phyloP scores from a whole-genome alignment of 2,888 invertebrate genomes.

The Diachrysia chrysitis region DNA sequence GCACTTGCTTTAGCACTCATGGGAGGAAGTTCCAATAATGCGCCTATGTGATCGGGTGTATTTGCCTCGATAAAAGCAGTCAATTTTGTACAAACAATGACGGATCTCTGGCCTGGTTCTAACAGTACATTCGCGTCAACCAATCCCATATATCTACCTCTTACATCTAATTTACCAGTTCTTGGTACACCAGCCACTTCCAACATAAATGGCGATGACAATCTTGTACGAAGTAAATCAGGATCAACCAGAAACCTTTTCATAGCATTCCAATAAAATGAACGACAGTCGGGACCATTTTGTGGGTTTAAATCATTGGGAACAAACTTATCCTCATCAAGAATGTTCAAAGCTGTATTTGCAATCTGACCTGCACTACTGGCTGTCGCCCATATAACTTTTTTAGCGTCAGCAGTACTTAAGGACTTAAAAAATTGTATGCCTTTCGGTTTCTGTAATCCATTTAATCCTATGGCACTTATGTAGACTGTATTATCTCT shows the following conservation, averaged over 20 bases:
- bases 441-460: constrained; percentile 61
- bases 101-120: constrained; percentile 74
- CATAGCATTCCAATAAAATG: constrained; percentile 81
- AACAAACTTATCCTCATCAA: constrained; percentile 74
- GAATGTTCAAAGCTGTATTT: constrained; percentile 69
- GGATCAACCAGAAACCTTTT: constrained; percentile 79
- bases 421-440: constrained; percentile 77
- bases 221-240: constrained; percentile 62
- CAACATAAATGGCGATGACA: constrained; percentile 71
- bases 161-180: constrained; percentile 76
- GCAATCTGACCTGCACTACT: constrained; percentile 71
- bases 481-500: constrained; percentile 80
- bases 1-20: constrained; percentile 76
- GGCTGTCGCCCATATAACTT: constrained; percentile 78
- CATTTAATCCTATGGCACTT: constrained; percentile 76
- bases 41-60: constrained; percentile 66
- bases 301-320: constrained; percentile 67
- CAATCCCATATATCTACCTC: constrained; percentile 80
- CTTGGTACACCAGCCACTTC: constrained; percentile 83
- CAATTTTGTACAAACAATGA: constrained; percentile 73
- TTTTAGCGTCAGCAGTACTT: constrained; percentile 67
- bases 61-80: constrained; percentile 70
- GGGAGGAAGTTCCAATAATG: constrained; percentile 78
- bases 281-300: constrained; percentile 64
- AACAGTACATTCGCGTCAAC: constrained; percentile 76